Percentiles rank a stretch among this genome's conserved stretches.
Evolutionary conservation across 30 jellyfish, hydroid and myxozoan species (phyloP).

Genomic region (Cassiopea xamachana): DNA sequence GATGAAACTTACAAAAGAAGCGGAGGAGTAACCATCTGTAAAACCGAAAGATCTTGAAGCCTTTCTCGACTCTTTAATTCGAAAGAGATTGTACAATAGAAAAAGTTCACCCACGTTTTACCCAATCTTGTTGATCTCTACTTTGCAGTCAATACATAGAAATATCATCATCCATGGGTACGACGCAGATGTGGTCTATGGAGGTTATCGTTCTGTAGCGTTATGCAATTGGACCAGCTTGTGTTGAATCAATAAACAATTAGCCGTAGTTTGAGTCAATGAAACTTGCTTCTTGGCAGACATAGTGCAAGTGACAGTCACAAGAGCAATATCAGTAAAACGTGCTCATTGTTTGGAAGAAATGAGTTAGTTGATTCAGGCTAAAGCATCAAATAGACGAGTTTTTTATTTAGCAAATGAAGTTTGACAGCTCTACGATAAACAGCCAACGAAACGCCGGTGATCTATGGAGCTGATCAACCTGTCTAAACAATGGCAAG

Average conservation of each 20-base stretch:
- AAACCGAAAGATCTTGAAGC: too few relatives aligned
- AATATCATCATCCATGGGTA: background rate
- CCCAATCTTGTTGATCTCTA: background rate
- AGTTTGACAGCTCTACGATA: background rate
- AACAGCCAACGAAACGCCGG: background rate
- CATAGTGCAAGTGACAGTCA: background rate
- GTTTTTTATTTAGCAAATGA: constrained; percentile 6
- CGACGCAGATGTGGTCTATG: background rate
- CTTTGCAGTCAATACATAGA: background rate
- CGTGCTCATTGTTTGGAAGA: background rate
- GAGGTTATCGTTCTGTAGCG: background rate
- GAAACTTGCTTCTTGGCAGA: background rate
- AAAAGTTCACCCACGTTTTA: background rate
- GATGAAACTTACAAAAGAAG: too few relatives aligned
- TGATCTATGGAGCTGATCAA: background rate
- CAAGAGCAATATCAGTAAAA: background rate
- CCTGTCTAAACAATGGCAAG: constrained; percentile 25
- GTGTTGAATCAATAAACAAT: background rate
- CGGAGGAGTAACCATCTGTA: too few relatives aligned
- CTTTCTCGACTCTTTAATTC: too few relatives aligned
- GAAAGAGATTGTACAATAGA: too few relatives aligned
- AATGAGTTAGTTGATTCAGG: constrained; percentile 23
- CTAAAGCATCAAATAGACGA: background rate
- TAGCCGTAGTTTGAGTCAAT: background rate
- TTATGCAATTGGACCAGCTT: background rate